Base-by-base conservation (phyloP, 1,140 invertebrate genomes). In the Epicauta chinensis region DNA sequence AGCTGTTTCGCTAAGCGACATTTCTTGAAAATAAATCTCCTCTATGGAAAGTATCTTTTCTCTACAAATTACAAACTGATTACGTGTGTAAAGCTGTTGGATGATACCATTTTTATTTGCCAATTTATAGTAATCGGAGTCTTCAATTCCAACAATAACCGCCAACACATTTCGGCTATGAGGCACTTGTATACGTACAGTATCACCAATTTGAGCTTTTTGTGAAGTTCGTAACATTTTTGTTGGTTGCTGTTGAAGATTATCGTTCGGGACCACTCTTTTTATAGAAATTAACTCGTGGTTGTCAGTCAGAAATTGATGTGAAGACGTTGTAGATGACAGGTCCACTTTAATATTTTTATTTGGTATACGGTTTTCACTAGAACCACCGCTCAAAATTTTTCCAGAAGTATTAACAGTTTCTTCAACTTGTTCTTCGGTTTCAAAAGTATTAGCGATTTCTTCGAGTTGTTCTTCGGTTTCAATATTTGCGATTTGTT, bases 71-170 rank as follows among this genome's bases (percentile, higher is more conserved):
- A n/a, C n/a, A n/a, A 51, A 45, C 15, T 52, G 9, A 45, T 52
- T 44, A 17, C 38, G 15, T 44, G 50, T 31, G 30, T 44, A 44
- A 43, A 52, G 32, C 36, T 52, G 17, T 13, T 43, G 23, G 13
- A 44, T 31, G 36, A 45, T 11, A 14, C 49, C 49, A 42, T 23
- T 51, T 51, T 51, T 43, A 29, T 6, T 51, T 35, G 23, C 49
- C 34, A 53, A 12, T 17, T 53, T 30, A 30, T 53, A 46, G 3
- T 46, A 39, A 7, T 15, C 35, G 32, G 45, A 23, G 23, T 53
- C 51, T 29, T 39, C 46, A 14, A n/a, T 9, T 9, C 38, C 5
- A 5, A 46, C n/a, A 14, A 53, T 36, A 38, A 46, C 37, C 16
- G 7, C 7, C 15, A 31, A 46, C 17, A 23, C 37, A 45, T 37